Conservation (phyloP, 1,140 invertebrate species). For the Drosophila athabasca region DNA sequence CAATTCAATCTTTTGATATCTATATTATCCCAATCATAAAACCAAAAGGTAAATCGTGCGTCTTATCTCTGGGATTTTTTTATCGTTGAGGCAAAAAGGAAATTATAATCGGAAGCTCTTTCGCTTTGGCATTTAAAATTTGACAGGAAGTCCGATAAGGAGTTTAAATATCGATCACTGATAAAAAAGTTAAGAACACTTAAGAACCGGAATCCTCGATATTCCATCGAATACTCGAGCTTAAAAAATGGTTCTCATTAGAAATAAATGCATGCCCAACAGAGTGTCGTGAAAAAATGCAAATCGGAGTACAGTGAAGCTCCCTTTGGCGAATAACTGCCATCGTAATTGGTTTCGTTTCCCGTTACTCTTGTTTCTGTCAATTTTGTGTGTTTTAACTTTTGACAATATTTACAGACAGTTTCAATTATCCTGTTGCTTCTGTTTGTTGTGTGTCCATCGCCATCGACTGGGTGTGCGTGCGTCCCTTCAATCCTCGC, state of each 20-base stretch:
- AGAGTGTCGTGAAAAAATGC: constrained; percentile 28
- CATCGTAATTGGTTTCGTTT: background rate
- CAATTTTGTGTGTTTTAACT: constrained; percentile 3
- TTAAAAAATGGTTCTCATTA: constrained; percentile 24
- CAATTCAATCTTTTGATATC: no score
- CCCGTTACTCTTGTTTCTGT: background rate
- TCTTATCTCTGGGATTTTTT: background rate
- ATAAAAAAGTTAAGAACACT: constrained; percentile 5
- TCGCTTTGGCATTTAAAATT: constrained; percentile 13
- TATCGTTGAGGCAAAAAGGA: constrained; percentile 25
- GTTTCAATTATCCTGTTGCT: constrained; percentile 46
- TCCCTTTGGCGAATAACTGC: no score
- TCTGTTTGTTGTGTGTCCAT: background rate
- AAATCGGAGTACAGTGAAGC: constrained; percentile 18
- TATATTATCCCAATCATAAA: no score
- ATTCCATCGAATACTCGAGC: background rate
- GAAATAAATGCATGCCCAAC: constrained; percentile 27
- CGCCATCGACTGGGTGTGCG: constrained; percentile 27
- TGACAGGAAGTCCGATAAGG: constrained; percentile 12
- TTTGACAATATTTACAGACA: constrained; percentile 18
- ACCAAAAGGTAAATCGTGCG: no score
- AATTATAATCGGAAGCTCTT: constrained; percentile 26
- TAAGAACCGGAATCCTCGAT: constrained; percentile 1
- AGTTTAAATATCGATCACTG: constrained; percentile 1
- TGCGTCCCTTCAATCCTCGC: background rate